Conservation (phyloP, 1,140 invertebrate species). For the Muscidifurax raptorellus region DNA sequence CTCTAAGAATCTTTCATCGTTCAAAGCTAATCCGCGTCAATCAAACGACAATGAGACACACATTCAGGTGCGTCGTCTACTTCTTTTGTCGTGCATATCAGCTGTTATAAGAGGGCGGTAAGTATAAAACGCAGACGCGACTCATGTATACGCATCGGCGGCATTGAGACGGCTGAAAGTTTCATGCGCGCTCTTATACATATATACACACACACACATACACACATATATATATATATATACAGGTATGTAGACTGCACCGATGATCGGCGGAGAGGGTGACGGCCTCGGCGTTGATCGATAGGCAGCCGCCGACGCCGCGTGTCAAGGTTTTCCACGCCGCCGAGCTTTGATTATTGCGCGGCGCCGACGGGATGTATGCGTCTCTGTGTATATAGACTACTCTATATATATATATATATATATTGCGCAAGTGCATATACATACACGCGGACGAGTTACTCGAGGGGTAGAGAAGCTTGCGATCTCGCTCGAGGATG, state of each 20-base stretch:
- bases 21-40: no score
- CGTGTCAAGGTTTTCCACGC: conserved; percentile 49
- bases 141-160: conserved; percentile 4
- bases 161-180: conserved; percentile 53
- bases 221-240: conserved; percentile 27
- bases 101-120: not conserved
- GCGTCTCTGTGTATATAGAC: not conserved
- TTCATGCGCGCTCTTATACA: conserved; percentile 17
- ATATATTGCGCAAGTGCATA: no score
- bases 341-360: conserved; percentile 39
- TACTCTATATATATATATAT: no score
- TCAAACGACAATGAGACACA: no score
- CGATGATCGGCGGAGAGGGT: conserved; percentile 61
- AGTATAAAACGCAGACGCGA: conserved; percentile 13
- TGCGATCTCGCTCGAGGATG: not conserved
- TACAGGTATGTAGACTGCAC: not conserved
- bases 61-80: no score
- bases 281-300: conserved; percentile 72
- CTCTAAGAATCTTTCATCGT: no score
- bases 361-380: not conserved
- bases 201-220: no score
- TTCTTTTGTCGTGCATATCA: not conserved
- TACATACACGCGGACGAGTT: not conserved
- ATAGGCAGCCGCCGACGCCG: conserved; percentile 54
- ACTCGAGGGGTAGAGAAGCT: not conserved